Evolutionary conservation across 2,888 invertebrate genomes (phyloP), one percentile per base, ranked within the genome.

Genomic region (Podabrus alpinus): DNA sequence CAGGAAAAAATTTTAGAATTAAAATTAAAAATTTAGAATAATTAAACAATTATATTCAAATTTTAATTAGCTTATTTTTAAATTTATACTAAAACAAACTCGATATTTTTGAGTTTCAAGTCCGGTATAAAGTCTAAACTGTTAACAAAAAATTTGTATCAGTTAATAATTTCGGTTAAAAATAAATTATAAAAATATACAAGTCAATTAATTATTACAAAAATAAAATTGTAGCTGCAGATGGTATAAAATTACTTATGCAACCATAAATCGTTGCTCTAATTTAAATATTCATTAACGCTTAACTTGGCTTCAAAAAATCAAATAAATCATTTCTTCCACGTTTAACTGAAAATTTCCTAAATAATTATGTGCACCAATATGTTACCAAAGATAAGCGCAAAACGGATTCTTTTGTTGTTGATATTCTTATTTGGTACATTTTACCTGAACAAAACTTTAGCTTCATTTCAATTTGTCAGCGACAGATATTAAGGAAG

Each of bases 401-500:
- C 45, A 45, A n/a, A 45, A 45, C 45, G 45, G 45, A 45, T 7
- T 45, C 45, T n/a, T 45, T 45, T 45, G 45, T 45, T 45, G 45
- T 45, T 45, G 45, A 45, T 45, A 45, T 45, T 45, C n/a, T 7
- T 45, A n/a, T 5, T 29, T 45, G 45, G 45, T 45, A 45, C 45
- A 45, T 68, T 68, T 75, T 75, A 75, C 74, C 74, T 75, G 74
- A 15, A 60, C 59, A 59, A 66, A 17, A 15, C 25, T 69, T 67
- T 17, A 15, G 64, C 60, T 69, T 45, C n/a, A 17, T 29, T 66
- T 77, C 81, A 83, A 83, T 83, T 83, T 84, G 82, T 83, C 83
- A 83, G 82, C 76, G 80, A 78, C 73, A 77, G 76, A 78, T 81
- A 82, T 82, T 81, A 80, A 79, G 78, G 80, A 83, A 85, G 85